Conservation (phyloP, 2,113 vertebrate genomes). For the Mixornis gularis region DNA sequence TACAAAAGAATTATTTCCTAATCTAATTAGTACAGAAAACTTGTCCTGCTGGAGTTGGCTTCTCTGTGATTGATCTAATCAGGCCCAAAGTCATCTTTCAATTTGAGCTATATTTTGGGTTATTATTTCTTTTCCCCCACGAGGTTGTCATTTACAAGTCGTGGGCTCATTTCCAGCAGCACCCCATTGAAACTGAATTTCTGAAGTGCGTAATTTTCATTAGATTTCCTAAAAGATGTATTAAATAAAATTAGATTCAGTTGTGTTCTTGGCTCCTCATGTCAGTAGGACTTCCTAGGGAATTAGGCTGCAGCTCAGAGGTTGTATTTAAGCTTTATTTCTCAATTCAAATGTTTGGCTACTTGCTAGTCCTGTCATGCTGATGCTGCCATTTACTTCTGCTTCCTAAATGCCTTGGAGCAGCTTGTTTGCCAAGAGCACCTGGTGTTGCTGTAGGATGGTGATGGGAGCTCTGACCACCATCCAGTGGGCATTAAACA, state of each 20-base stretch:
- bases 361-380: background rate
- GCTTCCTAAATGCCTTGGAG: background rate
- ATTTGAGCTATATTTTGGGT: background rate
- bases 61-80: background rate
- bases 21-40: background rate
- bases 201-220: background rate
- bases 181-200: constrained; percentile 1
- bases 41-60: background rate
- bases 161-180: background rate
- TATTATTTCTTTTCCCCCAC: background rate
- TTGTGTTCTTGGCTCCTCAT: background rate
- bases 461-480: background rate
- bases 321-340: background rate
- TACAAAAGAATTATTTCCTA: background rate
- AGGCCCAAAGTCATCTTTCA: background rate
- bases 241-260: constrained; percentile 9
- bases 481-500: background rate
- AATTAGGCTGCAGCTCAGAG: background rate
- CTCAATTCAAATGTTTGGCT: background rate
- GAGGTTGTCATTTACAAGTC: background rate
- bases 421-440: background rate
- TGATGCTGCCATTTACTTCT: background rate
- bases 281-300: background rate
- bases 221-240: constrained; percentile 10
- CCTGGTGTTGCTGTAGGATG: background rate